These are phyloP conservation scores for Protomyctophum bolini DNA, from an alignment of 2,113 vertebrate genomes.

Conservation along the genomic window DNA sequence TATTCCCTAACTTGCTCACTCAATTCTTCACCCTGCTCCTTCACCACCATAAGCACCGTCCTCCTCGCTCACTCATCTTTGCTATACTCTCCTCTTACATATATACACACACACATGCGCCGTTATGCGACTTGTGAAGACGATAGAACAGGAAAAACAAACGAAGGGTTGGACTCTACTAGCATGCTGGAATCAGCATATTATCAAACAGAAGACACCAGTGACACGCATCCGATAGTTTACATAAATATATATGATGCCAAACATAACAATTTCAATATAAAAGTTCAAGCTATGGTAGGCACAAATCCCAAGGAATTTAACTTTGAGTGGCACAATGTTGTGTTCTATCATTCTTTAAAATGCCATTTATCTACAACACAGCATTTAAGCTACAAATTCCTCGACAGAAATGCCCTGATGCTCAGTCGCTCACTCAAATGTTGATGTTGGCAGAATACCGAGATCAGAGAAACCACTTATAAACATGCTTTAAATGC, in stretches of 20 bases:
- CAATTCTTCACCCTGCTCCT: constrained; percentile 66
- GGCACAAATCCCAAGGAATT: not conserved
- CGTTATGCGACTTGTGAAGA: not conserved
- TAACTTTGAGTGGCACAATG: not conserved
- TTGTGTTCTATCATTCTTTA: not conserved
- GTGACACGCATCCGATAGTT: not conserved
- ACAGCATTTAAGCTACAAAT: not conserved
- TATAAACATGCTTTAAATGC: too few relatives aligned
- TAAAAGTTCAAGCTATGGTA: not conserved
- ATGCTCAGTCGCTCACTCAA: not conserved
- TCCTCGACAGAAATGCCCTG: constrained; percentile 12
- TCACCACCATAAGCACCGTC: constrained; percentile 51
- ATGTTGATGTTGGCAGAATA: not conserved
- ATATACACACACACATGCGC: not conserved
- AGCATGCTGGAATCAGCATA: constrained; percentile 23
- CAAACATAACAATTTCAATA: constrained; percentile 1
- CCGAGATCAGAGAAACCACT: constrained; percentile 16
- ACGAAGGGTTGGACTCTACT: constrained; percentile 4
- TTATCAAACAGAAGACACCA: not conserved
- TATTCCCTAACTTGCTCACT: not conserved
- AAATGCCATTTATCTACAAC: not conserved
- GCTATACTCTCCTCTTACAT: constrained; percentile 40
- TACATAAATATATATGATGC: not conserved
- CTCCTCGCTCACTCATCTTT: constrained; percentile 67
- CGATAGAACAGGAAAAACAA: not conserved